Conservation (phyloP, 1,140 invertebrate species). For the Dendrolimus kikuchii region DNA sequence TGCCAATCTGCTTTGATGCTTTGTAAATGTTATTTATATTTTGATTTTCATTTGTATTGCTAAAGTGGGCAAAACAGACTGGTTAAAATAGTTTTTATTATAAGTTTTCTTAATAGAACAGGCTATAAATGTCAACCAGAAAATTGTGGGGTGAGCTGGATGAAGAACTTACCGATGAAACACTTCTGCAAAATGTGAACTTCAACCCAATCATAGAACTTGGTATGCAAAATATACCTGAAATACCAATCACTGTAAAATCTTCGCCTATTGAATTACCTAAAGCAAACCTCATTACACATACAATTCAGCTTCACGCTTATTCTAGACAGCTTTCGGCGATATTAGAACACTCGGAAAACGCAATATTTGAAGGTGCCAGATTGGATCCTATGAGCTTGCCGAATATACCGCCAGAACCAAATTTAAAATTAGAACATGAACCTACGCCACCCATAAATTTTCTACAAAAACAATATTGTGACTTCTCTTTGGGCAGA, state of each 20-base stretch:
- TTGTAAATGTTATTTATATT: too few species aligned
- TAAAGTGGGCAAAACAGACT: too few species aligned
- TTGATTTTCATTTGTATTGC: too few species aligned
- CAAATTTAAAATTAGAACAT: constrained; percentile 45
- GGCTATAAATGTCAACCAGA: constrained; percentile 32
- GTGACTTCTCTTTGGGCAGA: constrained; percentile 60
- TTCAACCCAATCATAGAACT: constrained; percentile 69
- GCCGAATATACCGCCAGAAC: constrained; percentile 39
- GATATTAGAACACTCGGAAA: constrained; percentile 52
- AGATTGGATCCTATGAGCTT: constrained; percentile 43
- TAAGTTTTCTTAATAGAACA: too few species aligned
- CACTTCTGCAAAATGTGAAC: constrained; percentile 55
- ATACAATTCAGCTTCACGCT: constrained; percentile 54
- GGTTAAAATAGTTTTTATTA: too few species aligned
- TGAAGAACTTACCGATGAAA: constrained; percentile 42
- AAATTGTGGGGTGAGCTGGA: constrained; percentile 67
- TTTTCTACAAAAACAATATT: constrained; percentile 56
- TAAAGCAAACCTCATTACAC: constrained; percentile 53
- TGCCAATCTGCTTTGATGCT: too few species aligned
- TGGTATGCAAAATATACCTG: constrained; percentile 66
- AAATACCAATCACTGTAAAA: constrained; percentile 60
- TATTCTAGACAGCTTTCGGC: constrained; percentile 43
- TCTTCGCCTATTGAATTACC: constrained; percentile 58
- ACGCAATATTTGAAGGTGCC: constrained; percentile 44
- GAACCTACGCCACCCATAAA: constrained; percentile 45